Conservation (phyloP, 2,797 vertebrate species). For the Sebastes melanostomus region DNA sequence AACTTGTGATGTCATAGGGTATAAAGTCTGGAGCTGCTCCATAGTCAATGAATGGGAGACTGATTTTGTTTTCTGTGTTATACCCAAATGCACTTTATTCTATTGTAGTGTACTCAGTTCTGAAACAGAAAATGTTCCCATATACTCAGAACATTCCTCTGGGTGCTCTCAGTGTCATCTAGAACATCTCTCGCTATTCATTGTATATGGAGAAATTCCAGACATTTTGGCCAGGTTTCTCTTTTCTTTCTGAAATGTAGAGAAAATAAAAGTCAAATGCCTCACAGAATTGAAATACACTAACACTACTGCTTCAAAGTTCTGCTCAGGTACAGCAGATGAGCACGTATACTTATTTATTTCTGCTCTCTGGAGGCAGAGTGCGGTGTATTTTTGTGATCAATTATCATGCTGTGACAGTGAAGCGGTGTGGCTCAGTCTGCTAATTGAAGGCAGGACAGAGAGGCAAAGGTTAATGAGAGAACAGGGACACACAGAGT, state of each 20-base stretch:
- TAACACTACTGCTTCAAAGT: neutral
- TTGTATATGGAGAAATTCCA: too few relatives aligned
- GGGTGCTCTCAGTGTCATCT: too few relatives aligned
- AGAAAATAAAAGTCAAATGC: neutral
- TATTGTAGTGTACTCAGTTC: too few relatives aligned
- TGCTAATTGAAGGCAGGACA: conserved; percentile 16
- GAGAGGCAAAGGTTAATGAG: conserved; percentile 29
- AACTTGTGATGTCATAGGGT: too few relatives aligned
- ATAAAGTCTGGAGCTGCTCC: too few relatives aligned
- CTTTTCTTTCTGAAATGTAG: neutral
- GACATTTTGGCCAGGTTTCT: neutral
- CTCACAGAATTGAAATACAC: neutral
- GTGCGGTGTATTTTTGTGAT: neutral
- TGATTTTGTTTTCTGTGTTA: too few relatives aligned
- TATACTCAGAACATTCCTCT: too few relatives aligned
- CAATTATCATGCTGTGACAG: neutral
- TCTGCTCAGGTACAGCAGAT: neutral
- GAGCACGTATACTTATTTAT: neutral
- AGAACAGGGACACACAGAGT: neutral
- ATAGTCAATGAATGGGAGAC: too few relatives aligned
- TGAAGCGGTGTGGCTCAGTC: neutral
- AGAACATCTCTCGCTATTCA: too few relatives aligned
- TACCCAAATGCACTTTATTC: too few relatives aligned
- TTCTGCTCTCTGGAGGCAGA: neutral
- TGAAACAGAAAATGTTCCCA: too few relatives aligned